Base-by-base conservation (phyloP, 2,888 invertebrate genomes). In the Xestobium rufovillosum region DNA sequence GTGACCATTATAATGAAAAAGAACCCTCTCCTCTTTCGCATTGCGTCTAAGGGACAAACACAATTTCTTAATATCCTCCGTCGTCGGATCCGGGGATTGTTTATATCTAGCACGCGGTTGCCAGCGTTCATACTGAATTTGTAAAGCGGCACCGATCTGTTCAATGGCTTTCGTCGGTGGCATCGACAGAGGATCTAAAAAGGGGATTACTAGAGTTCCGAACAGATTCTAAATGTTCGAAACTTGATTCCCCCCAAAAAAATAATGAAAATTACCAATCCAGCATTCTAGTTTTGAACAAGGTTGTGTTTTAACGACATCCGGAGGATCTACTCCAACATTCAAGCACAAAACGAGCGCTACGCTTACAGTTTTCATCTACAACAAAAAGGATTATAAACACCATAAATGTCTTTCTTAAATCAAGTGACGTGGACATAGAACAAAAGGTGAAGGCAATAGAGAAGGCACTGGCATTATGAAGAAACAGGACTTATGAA, bases 1-100 rank as follows among this genome's bases (percentile, higher is more conserved):
- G 63, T 98, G 98, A 0, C 98, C 98, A 66, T 98, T 99, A 66
- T 98, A 99, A 68, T 99, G 98, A 68, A 98, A 98, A 35, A 99
- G 70, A 23, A 98, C 95, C 45, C 98, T 76, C 61, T 98, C 98
- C 56, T 97, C 97, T 68, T 97, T 97, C 3, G 98, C 97, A 68
- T 94, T 96, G 49, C 95, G 75, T 8, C 98, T 73, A 47, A 99
- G 69, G 0, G 95, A 94, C 15, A 86, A 84, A 61, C 97, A 97
- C 13, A 97, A 70, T 65, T 97, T 96, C 64, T 96, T 95, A 0
- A 98, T 91, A 68, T 98, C 97, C 25, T 99, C 98, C 2, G 90
- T 83, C 2, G 97, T 97, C 4, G 98, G 98, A 68, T 98, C 98
- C 35, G 95, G 75, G 28, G 89, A 88, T 64, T 91, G 91, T 71